A percentile compares a stretch with the other conserved stretches of the same genome.
Conservation (phyloP, 1,140 invertebrate genomes). For the Drosophila azteca region DNA sequence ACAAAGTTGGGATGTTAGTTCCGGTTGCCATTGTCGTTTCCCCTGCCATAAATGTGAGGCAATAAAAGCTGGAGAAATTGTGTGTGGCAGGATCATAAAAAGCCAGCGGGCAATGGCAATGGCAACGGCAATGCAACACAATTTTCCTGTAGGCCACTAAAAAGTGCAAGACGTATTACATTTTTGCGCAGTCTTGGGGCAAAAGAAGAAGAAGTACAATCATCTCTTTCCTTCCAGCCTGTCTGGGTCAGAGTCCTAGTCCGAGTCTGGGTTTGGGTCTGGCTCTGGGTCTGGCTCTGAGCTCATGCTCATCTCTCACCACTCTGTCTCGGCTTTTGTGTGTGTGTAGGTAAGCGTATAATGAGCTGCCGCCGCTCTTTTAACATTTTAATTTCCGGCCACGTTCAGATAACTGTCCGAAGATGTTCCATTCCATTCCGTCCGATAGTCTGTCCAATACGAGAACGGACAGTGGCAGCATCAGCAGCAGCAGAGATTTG, state of each 20-base stretch:
- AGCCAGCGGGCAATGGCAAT: slow-evolving; percentile 11
- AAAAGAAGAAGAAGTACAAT: neutral
- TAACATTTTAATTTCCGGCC: slow-evolving; percentile 80
- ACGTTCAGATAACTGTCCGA: slow-evolving; percentile 20
- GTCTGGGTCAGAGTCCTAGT: too few species aligned
- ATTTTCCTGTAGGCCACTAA: slow-evolving; percentile 33
- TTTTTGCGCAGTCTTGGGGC: slow-evolving; percentile 10
- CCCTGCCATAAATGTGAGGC: slow-evolving; percentile 38
- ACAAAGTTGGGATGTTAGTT: slow-evolving; percentile 47
- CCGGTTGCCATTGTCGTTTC: neutral
- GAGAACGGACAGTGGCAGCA: neutral
- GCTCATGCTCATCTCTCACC: slow-evolving; percentile 1
- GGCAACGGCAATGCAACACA: slow-evolving; percentile 24
- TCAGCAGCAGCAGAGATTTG: slow-evolving; percentile 51
- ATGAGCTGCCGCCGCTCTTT: slow-evolving; percentile 69
- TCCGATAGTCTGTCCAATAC: neutral
- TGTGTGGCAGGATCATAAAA: slow-evolving; percentile 49
- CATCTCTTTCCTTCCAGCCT: slow-evolving; percentile 1
- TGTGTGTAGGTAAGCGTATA: slow-evolving; percentile 73
- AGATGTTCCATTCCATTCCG: neutral
- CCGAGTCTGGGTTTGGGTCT: too few species aligned
- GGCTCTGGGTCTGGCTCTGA: too few species aligned
- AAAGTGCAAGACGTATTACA: slow-evolving; percentile 49
- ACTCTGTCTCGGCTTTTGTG: slow-evolving; percentile 9
- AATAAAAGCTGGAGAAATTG: slow-evolving; percentile 36